Evolutionary conservation across 2,113 vertebrate genomes (phyloP), one percentile per base, ranked within the genome.

Genomic region (Bubalus kerabau): DNA sequence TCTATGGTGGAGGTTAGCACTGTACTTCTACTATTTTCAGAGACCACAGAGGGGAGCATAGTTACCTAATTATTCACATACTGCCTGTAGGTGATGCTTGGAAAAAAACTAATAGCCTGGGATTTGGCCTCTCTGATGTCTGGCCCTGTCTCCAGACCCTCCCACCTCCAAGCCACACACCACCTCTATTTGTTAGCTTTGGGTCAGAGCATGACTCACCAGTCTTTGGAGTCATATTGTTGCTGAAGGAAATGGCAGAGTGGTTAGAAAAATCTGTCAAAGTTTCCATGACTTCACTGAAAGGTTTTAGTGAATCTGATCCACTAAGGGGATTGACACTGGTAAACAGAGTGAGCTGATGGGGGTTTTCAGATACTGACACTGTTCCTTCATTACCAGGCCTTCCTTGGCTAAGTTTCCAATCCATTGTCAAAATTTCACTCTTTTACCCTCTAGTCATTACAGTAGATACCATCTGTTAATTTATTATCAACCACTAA

Each of bases 251-350:
- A 93, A 96, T 76, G 91, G 83, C 76, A 59, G 56, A 40, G 50
- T 17, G 16, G 11, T 57, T 67, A 85, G 92, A 82, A 96, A 90
- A 52, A 54, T 10, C 80, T 90, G 26, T 87, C 32, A 86, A 10
- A 78, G 46, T 97, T 97, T 93, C 96, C 94, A 96, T 83, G 90
- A 95, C 76, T 59, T 96, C 57, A 91, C 67, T 57, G 46, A 46
- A 74, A 90, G 28, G 57, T 60, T 46, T 2, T 83, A 78, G 85
- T 10, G 71, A 64, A 46, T 71, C 50, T 91, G 28, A 59, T 80
- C 80, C 43, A 50, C 43, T 21, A n/a, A 91, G 52, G 26, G 52
- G 60, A 46, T 1, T 43, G 32, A 14, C 21, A 12, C 28, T 36
- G 46, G 16, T 54, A 57, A 43, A n/a, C 4, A 52, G 32, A 57